Evolutionary conservation across 2,888 invertebrate species (phyloP), one percentile per base, ranked within the genome.

Genomic region (Drosophila tanythrix): DNA sequence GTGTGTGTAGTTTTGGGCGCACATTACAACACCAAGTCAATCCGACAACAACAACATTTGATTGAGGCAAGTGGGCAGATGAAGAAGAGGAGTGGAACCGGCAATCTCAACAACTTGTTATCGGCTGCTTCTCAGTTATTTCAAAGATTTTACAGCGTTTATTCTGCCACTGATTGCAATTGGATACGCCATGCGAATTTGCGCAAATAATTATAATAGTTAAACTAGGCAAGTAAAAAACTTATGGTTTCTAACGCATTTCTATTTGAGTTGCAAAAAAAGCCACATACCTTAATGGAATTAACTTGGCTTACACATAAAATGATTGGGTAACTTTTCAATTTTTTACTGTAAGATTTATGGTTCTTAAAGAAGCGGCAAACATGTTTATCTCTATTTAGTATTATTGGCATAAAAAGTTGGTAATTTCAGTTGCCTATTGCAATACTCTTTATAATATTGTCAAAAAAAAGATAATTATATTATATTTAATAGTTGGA

Each of bases 201-300:
- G 46, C 60, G 65, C 74, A 74, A 88, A 83, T 76, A 78, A 78
- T 84, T 76, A 83, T 78, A 83, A 86, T 86, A 86, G 69, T 79
- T 70, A 81, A 83, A 83, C 73, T 74, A 74, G 74, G 72, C 62
- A 74, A 55, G 59, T 73, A 64, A 71, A 48, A 65, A 71, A 64
- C 62, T 55, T 63, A 38, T 10, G 29, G 11, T 11, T 58, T 74
- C 63, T 74, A 73, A 70, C 83, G 71, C 60, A 70, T 82, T 74
- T 87, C n/a, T 27, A 57, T 46, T 53, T 35, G 46, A 53, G 53
- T 18, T 69, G 69, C 62, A 61, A 40, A 65, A 53, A 21, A 52
- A 25, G 13, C 13, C 36, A 40, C 29, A 61, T 56, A 38, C 38
- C 52, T 57, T 48, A 51, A 50, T 36, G 59, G 43, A 62, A 64